Evolutionary conservation across 2,113 vertebrate genomes (phyloP).

Genomic region (Arothron firmamentum): DNA sequence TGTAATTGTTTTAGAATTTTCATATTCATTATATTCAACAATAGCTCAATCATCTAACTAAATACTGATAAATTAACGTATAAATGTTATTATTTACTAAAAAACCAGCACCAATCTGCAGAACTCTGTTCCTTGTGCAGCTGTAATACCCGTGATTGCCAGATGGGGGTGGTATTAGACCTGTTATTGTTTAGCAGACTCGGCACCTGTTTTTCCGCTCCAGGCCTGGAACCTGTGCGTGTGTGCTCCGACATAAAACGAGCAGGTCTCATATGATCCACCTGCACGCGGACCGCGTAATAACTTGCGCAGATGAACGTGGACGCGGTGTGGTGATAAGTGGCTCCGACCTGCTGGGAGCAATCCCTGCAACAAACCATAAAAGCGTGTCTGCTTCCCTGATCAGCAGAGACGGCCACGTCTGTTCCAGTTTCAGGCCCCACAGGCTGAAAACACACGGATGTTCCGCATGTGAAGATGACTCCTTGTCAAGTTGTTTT

Average conservation of each 20-base stretch:
- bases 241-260: not conserved
- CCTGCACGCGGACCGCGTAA: constrained; percentile 22
- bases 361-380: constrained; percentile 25
- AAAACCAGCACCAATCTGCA: no score
- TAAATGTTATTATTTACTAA: no score
- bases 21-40: no score
- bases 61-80: no score
- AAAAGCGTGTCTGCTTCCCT: constrained; percentile 31
- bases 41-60: no score
- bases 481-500: constrained; percentile 39
- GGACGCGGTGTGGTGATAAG: constrained; percentile 1
- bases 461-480: constrained; percentile 48
- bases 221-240: not conserved
- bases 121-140: not conserved
- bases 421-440: constrained; percentile 16
- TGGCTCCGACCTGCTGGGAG: constrained; percentile 7
- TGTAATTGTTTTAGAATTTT: no score
- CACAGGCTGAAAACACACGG: constrained; percentile 4
- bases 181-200: not conserved
- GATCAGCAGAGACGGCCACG: constrained; percentile 21
- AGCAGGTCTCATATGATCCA: constrained; percentile 3
- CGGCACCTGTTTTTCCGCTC: not conserved
- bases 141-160: constrained; percentile 27
- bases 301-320: constrained; percentile 33
- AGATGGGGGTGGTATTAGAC: constrained; percentile 42